Percentiles rank a stretch among this genome's conserved stretches.
Conservation (phyloP, 2,113 vertebrate species). For the Balaeniceps rex region DNA sequence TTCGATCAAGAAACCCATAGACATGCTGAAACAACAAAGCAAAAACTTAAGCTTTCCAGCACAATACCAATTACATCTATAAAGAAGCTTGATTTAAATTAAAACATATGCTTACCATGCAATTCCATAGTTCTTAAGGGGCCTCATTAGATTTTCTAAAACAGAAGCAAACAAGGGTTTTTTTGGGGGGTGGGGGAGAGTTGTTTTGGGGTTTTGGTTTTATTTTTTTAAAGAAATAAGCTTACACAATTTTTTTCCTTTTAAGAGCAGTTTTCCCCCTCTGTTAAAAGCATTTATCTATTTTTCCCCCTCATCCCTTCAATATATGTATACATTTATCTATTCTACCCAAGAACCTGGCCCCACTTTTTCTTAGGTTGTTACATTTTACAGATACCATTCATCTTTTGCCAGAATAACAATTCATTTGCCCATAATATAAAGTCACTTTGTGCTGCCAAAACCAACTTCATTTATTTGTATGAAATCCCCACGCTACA, state of each 20-base stretch:
- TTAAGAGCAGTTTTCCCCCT: background rate
- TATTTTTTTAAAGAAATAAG: background rate
- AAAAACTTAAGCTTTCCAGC: conserved; percentile 4
- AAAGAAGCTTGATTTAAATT: conserved; percentile 37
- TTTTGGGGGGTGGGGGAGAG: background rate
- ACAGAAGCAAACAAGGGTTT: conserved; percentile 19
- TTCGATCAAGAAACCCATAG: conserved; percentile 96
- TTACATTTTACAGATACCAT: background rate
- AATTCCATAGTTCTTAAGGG: conserved; percentile 92
- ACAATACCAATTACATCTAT: background rate
- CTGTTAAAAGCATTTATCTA: background rate
- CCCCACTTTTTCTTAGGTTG: background rate
- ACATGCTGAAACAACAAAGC: conserved; percentile 84
- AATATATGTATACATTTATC: background rate
- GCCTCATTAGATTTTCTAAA: conserved; percentile 92
- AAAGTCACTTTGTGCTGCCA: background rate
- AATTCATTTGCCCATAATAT: background rate
- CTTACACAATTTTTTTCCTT: background rate
- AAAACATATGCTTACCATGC: conserved; percentile 83
- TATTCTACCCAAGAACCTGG: background rate
- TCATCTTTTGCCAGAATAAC: background rate
- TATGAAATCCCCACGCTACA: background rate
- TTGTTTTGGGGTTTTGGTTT: background rate
- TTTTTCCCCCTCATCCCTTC: background rate
- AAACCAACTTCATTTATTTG: background rate